Base-by-base conservation (phyloP, 2,113 vertebrate genomes). In the Amphiprion ocellaris region DNA sequence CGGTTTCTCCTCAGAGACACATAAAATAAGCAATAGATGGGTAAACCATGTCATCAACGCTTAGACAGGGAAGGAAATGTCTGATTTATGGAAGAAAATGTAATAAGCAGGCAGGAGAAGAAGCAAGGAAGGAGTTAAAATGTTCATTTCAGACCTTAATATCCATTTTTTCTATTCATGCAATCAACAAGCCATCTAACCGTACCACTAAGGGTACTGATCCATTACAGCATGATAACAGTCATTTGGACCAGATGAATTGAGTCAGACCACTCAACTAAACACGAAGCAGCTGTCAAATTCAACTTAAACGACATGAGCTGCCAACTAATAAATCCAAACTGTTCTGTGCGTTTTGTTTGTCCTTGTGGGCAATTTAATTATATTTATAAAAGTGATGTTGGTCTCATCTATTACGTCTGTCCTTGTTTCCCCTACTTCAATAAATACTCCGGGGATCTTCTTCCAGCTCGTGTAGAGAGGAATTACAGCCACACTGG, bases 281-380 rank as follows among this genome's bases (percentile, higher is more conserved):
- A 83, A 87, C 78, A 79, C 46, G 3, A 39, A 78, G 81, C 69
- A 81, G 84, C 79, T 87, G 89, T 90, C 76, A 77, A 49, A 82
- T 77, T 76, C 55, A 74, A 58, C 74, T 56, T 19, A 44, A 84
- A 64, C 54, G 50, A 58, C 54, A 58, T 5, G 37, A 87, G 37
- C 54, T 73, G 83, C 64, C 59, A 64, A 66, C 76, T 78, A 74
- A 85, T 65, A 79, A 69, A 66, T 67, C 79, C 69, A 26, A 67
- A 74, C 50, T 46, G 69, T 64, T 69, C 66, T 1, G 24, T 73
- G 54, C 44, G 64, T 76, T 81, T 54, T 77, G 26, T 79, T 78
- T 81, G 83, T 84, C 86, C 92, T 90, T 88, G 80, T 61, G 58
- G 54, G 41, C 77, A 69, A 75, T 80, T 85, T 69, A 19, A 87